Base-by-base conservation (phyloP, 2,797 vertebrate genomes). In the Eospalax fontanierii region DNA sequence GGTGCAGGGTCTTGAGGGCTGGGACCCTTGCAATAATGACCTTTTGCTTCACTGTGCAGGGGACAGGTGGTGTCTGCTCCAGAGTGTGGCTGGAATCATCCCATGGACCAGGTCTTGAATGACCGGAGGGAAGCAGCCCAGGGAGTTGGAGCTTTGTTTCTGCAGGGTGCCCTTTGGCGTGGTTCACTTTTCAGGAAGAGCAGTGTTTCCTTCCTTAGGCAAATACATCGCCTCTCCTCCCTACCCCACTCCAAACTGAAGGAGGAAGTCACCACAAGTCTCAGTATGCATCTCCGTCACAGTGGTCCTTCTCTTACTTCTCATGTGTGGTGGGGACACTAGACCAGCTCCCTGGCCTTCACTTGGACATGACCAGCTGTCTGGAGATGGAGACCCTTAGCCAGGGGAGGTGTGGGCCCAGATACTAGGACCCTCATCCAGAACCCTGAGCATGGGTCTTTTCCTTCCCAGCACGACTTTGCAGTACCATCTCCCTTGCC, bases 331-430 rank as follows among this genome's bases (percentile, higher is more conserved):
- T 87, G 90, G n/a, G 93, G 94, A 76, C 88, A 70, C 40, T 66
- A 30, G 89, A 75, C 40, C 79, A 50, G 33, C 97, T 97, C 98
- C 96, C 86, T 70, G 38, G 38, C 40, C 54, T 87, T 74, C 12
- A 94, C 73, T 70, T 95, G 90, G 93, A 90, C 28, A 76, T 82
- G 96, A 81, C 94, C 90, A 90, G 2, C 43, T 30, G 84, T 89
- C 65, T 83, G 76, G 59, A 94, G 19, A 70, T 9, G 26, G 33
- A 94, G 93, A 18, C 88, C 28, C n/a, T 68, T 92, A 95, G 94
- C 91, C 61, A 43, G n/a, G n/a, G 50, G 30, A 83, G 30, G 28
- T 63, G 46, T 40, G 46, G 46, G 46, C 83, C 66, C 46, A 57
- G 70, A 50, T 3, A 85, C 88, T 88, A 11, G 0, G 21, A 38